A percentile compares a stretch with the other conserved stretches of the same genome.
These are phyloP conservation scores for Zaprionus kolodkinae DNA, from an alignment of 1,140 invertebrate genomes.

Conservation along the genomic window DNA sequence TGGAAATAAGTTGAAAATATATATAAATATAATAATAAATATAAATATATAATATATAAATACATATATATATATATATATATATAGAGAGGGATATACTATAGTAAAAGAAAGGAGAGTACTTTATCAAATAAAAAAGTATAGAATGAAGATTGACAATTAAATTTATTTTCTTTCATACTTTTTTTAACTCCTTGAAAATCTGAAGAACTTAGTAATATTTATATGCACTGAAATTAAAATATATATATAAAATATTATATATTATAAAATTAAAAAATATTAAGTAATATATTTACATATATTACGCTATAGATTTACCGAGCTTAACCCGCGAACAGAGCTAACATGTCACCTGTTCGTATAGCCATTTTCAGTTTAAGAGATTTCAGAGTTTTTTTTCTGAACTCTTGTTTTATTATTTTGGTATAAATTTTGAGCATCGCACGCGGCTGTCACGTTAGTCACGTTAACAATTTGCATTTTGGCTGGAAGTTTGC, in stretches of 20 bases:
- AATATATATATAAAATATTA: not conserved
- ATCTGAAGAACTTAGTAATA: no score
- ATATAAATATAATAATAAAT: not conserved
- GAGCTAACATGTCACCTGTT: constrained; percentile 24
- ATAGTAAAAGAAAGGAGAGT: no score
- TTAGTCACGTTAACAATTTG: constrained; percentile 74
- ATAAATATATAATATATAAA: no score
- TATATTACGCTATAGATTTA: not conserved
- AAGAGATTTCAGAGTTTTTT: constrained; percentile 15
- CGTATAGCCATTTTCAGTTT: constrained; percentile 39
- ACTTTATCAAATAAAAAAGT: no score
- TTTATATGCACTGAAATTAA: no score
- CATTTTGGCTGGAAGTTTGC: constrained; percentile 50
- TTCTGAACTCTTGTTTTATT: constrained; percentile 5
- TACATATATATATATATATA: no score
- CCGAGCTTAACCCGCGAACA: not conserved
- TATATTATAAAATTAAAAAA: not conserved
- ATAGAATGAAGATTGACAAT: no score
- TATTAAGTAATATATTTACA: no score
- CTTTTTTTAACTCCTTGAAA: no score
- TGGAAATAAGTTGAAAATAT: not conserved
- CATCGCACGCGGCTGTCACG: constrained; percentile 43
- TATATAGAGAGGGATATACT: no score
- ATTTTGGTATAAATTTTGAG: constrained; percentile 40
- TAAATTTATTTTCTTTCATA: no score